phyloP scores from a whole-genome alignment of 2,888 invertebrate species.

The Congeria kusceri region DNA sequence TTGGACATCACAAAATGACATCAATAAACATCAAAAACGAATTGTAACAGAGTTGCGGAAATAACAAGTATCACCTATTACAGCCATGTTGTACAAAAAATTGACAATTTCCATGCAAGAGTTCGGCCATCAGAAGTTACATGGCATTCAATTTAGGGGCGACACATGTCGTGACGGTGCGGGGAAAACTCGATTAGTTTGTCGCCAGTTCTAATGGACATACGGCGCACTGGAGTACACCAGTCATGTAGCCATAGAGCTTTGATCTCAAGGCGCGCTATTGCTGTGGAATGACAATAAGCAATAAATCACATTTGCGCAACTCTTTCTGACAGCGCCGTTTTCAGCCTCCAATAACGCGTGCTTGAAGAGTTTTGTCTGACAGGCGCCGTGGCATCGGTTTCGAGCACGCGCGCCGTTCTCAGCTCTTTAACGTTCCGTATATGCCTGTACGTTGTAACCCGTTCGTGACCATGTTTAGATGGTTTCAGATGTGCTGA shows the following conservation, averaged over 20 bases:
- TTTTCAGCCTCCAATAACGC: conserved; percentile 44
- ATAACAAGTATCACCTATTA: too few relatives aligned
- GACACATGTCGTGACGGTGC: conserved; percentile 61
- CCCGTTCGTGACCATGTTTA: too few relatives aligned
- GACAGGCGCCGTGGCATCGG: conserved; percentile 20
- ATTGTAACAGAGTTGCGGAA: too few relatives aligned
- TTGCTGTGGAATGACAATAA: conserved; percentile 59
- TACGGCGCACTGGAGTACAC: conserved; percentile 52
- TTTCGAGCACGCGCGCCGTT: conserved; percentile 24
- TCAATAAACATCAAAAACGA: too few relatives aligned
- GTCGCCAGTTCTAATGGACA: conserved; percentile 64
- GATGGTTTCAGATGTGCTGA: neutral
- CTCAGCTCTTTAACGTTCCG: conserved; percentile 3
- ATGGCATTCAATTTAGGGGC: conserved; percentile 65
- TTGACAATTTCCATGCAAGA: conserved; percentile 53
- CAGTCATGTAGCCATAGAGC: conserved; percentile 53
- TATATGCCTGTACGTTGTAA: too few relatives aligned
- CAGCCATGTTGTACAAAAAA: neutral
- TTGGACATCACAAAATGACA: too few relatives aligned
- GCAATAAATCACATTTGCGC: conserved; percentile 62
- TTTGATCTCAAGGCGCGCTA: conserved; percentile 56
- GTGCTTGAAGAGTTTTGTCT: conserved; percentile 36
- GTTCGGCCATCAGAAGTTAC: conserved; percentile 46
- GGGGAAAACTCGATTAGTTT: conserved; percentile 63
- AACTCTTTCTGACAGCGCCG: conserved; percentile 51